Evolutionary conservation across 2,113 vertebrate species (phyloP), one percentile per base, ranked within the genome.

Genomic region (Petaurus breviceps): DNA sequence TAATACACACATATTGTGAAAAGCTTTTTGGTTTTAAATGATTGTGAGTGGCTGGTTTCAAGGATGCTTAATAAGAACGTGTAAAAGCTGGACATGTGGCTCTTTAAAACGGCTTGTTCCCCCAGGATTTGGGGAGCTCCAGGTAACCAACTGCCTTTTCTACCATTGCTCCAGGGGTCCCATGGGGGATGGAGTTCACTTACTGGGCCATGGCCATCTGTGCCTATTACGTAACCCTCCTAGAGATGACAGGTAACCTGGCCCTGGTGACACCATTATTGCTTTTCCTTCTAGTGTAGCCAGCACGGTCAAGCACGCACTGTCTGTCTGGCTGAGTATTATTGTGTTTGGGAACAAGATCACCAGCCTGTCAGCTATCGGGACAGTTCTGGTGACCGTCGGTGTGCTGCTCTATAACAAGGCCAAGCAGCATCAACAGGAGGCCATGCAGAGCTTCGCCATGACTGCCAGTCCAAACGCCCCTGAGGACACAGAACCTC

Each of bases 271-370:
- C 2, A 1, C n/a, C n/a, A 0, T 50, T 28, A 10, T 47, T 2
- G 0, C 89, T 31, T 50, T 96, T n/a, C 96, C 4, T 97, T 98
- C 4, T 98, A 99, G 99, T 10, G 99, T 99, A 4, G 99, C 99
- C 95, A 99, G 99, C 96, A 99, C 99, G 0, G 99, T 99, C 97
- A 99, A 99, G 95, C 99, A 99, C 0, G 99, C 99, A 7, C 94
- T 99, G 97, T 99, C 99, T 0, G 99, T 99, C 92, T 99, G 99
- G 99, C 98, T 99, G 51, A 99, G 99, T 97, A 98, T 99, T 98
- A 99, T 99, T 24, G 98, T 99, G 43, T 99, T 99, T 47, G 99
- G 99, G 47, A 99, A 99, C 98, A 99, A 98, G 46, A 99, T 99
- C 98, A 99, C 99, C 5, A 97, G 99, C 96, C 99, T 99, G 95